These are phyloP conservation scores for Ruditapes philippinarum DNA, from an alignment of 1,140 invertebrate genomes.

Conservation along the genomic window DNA sequence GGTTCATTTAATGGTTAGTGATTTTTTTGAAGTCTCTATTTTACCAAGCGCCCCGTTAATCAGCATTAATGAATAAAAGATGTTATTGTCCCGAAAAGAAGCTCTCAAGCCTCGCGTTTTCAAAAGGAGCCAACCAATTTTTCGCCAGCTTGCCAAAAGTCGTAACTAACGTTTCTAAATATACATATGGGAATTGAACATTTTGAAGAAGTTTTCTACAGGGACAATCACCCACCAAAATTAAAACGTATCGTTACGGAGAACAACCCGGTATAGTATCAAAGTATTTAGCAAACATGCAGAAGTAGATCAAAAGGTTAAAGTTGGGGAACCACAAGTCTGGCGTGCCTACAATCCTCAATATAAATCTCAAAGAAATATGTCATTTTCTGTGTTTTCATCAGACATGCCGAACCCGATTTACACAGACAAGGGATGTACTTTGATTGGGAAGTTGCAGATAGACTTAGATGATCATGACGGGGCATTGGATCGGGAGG, in stretches of 20 bases:
- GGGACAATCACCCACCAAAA: neutral
- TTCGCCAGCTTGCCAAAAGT: neutral
- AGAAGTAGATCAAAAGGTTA: neutral
- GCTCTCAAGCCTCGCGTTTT: neutral
- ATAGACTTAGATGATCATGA: neutral
- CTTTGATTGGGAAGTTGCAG: neutral
- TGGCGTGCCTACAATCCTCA: neutral
- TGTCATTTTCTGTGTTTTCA: neutral
- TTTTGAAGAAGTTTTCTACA: neutral
- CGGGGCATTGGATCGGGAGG: neutral
- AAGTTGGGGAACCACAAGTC: neutral
- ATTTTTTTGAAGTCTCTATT: neutral
- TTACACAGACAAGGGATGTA: neutral
- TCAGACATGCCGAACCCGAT: neutral
- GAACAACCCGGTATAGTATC: neutral
- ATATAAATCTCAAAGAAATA: neutral
- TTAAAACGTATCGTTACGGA: neutral
- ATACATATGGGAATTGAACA: neutral
- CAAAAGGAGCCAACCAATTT: neutral
- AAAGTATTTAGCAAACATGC: neutral
- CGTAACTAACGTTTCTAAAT: neutral
- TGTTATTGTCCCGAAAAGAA: neutral
- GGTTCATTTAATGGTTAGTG: conserved; percentile 29
- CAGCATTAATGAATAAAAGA: too few relatives aligned
- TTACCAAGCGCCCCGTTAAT: neutral